A percentile compares a stretch with the other conserved stretches of the same genome.
Conservation (phyloP, 2,797 vertebrate genomes). For the Arremon aurantiirostris region DNA sequence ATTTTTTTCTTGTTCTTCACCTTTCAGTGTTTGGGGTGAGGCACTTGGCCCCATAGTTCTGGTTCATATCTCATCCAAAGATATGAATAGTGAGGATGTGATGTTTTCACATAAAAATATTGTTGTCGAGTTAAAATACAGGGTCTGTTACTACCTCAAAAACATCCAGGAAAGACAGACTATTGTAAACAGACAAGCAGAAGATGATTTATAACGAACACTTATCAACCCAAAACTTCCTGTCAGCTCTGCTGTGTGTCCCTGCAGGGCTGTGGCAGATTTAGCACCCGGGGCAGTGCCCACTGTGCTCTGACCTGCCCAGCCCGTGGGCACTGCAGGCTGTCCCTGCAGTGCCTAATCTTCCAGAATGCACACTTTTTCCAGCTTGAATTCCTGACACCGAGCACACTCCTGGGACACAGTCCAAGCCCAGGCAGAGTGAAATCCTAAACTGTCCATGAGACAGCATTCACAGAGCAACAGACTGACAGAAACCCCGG, state of each 20-base stretch:
- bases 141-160: neutral
- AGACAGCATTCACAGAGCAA: neutral
- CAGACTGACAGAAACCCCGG: conserved; percentile 15
- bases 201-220: conserved; percentile 5
- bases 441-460: conserved; percentile 48
- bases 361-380: conserved; percentile 29
- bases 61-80: neutral
- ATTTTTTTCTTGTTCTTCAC: neutral
- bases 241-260: neutral
- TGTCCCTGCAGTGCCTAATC: neutral
- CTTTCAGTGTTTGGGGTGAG: neutral
- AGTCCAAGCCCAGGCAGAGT: conserved; percentile 25
- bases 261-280: neutral
- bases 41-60: neutral
- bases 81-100: neutral
- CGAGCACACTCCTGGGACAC: conserved; percentile 14
- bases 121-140: neutral
- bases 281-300: neutral
- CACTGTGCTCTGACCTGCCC: neutral
- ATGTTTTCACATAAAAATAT: neutral
- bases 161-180: neutral
- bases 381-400: conserved; percentile 43
- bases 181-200: conserved; percentile 19
- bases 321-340: neutral
- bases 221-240: neutral